Evolutionary conservation across 2,888 invertebrate genomes (phyloP), one percentile per base, ranked within the genome.

Genomic region (Caenorhabditis afra): DNA sequence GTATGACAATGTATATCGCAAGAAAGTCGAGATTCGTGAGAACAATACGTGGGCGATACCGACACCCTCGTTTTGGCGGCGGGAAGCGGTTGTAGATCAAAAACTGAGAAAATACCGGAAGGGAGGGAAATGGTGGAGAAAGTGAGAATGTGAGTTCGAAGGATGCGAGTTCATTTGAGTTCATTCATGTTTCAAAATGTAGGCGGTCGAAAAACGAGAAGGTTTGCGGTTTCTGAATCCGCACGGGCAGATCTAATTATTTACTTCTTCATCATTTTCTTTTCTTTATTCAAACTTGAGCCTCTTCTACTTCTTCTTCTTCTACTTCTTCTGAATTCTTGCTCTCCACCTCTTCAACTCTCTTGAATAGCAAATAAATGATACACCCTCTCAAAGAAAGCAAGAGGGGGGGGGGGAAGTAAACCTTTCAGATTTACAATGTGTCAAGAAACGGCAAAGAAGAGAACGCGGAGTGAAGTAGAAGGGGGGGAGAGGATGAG

Each of bases 341-440:
- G 50, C 50, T 20, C 57, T 16, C 49, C 71, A 71, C 61, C 68
- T 68, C 68, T 68, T 59, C 59, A 64, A 50, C 57, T 52, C 23
- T 37, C 57, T 64, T 73, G 73, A 73, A 73, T 73, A 73, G 73
- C 73, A 73, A 73, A 73, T 73, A 73, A 71, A 73, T 73, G 57
- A 73, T 73, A 73, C 58, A 58, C 52, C 64, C 29, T 29, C 29
- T 29, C 29, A 7, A 7, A 29, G 29, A 29, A n/a, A n/a, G n/a
- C n/a, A n/a, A n/a, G 57, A 57, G 49, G 49, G 49, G 45, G 50
- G 41, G 52, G 44, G n/a, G n/a, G n/a, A n/a, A n/a, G n/a, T n/a
- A n/a, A 64, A 64, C 58, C 44, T 64, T 73, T 57, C 29, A 58
- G 35, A 49, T 64, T 55, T 39, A 52, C 68, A 73, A 64, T 58